Conservation (phyloP, 2,113 vertebrate genomes). For the Phycodurus eques region DNA sequence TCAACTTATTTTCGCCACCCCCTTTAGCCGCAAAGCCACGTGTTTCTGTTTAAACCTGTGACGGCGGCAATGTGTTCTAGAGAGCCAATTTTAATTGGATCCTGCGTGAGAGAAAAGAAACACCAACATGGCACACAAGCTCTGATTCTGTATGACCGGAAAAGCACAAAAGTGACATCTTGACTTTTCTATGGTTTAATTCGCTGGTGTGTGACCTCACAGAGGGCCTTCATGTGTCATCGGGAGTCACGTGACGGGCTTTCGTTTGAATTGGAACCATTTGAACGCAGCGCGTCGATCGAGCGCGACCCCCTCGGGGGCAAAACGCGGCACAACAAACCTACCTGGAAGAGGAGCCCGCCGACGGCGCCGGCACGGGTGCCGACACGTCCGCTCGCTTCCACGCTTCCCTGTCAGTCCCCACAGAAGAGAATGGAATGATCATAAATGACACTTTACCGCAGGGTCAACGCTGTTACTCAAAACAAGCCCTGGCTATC, state of each 20-base stretch:
- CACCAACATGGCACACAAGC: not conserved
- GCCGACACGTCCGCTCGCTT: constrained; percentile 29
- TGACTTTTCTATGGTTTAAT: not conserved
- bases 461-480: not conserved
- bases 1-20: too few species aligned
- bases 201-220: too few species aligned
- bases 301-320: constrained; percentile 18
- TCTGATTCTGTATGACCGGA: not conserved
- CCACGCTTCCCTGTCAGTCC: not conserved
- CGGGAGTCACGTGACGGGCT: not conserved
- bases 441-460: not conserved
- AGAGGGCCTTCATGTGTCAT: too few species aligned
- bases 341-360: constrained; percentile 32
- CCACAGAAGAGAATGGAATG: not conserved
- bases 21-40: not conserved
- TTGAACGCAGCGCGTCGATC: constrained; percentile 37
- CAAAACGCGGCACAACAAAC: constrained; percentile 33
- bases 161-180: not conserved
- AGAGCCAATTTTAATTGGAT: not conserved
- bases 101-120: not conserved
- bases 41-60: not conserved
- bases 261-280: constrained; percentile 6
- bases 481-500: not conserved
- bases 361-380: constrained; percentile 31
- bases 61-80: not conserved